A percentile compares a stretch with the other conserved stretches of the same genome.
phyloP scores from a whole-genome alignment of 2,797 vertebrate species.

The Selene dorsalis region DNA sequence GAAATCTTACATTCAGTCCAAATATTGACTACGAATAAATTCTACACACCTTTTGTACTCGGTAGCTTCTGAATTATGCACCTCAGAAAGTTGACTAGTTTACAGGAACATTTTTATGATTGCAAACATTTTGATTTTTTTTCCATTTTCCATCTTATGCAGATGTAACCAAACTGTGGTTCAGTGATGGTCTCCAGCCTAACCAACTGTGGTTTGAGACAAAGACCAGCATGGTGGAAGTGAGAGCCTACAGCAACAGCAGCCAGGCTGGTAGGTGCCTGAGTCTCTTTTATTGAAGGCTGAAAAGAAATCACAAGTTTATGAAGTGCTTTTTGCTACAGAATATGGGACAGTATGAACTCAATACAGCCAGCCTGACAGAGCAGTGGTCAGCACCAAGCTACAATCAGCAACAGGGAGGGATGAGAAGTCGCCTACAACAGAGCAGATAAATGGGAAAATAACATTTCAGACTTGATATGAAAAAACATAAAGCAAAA shows the following conservation, averaged over 20 bases:
- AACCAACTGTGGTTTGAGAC: constrained; percentile 89
- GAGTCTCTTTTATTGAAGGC: not conserved
- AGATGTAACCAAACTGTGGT: constrained; percentile 89
- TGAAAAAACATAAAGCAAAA: not conserved
- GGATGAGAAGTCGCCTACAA: not conserved
- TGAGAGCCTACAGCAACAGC: constrained; percentile 87
- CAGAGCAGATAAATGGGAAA: not conserved
- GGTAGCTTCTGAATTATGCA: not conserved
- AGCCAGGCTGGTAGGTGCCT: constrained; percentile 87
- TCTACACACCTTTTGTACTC: no score
- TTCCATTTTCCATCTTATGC: not conserved
- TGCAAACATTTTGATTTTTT: not conserved
- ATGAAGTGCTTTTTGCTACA: not conserved
- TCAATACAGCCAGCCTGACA: not conserved
- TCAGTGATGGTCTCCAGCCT: constrained; percentile 83
- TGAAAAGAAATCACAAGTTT: not conserved
- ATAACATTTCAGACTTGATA: not conserved
- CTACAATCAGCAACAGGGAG: not conserved
- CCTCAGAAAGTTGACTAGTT: not conserved
- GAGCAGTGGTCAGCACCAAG: not conserved
- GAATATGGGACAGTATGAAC: not conserved
- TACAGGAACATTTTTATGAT: not conserved
- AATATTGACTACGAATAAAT: no score
- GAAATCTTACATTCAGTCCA: not conserved
- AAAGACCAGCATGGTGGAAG: constrained; percentile 82